Evolutionary conservation across 1,140 invertebrate species (phyloP).

Genomic region (Metopolophium dirhodum): DNA sequence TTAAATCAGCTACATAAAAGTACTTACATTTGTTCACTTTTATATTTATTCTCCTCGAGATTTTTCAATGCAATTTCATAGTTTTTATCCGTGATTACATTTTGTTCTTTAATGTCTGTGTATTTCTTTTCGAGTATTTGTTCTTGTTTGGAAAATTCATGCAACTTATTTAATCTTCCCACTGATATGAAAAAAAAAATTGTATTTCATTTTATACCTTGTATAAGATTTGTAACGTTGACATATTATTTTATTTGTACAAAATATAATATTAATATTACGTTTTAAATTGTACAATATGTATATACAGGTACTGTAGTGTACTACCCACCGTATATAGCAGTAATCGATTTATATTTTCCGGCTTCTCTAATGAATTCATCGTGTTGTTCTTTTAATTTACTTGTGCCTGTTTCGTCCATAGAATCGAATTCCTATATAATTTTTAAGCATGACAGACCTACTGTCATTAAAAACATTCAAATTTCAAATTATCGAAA

Average conservation of each 20-base stretch:
- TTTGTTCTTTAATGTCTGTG: neutral
- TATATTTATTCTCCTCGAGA: neutral
- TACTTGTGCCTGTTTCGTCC: neutral
- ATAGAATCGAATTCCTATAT: neutral
- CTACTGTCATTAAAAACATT: neutral
- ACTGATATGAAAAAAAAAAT: neutral
- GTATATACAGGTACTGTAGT: neutral
- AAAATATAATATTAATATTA: constrained; percentile 14
- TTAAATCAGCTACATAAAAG: neutral
- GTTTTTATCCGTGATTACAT: neutral
- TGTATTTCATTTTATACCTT: neutral
- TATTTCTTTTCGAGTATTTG: neutral
- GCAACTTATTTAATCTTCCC: constrained; percentile 24
- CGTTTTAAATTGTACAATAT: neutral
- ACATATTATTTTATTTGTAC: neutral
- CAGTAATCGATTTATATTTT: constrained; percentile 2
- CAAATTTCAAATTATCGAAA: neutral
- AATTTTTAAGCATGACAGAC: neutral
- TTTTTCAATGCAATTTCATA: neutral
- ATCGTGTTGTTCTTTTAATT: constrained; percentile 20
- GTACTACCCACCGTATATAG: constrained; percentile 6
- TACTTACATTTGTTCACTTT: neutral
- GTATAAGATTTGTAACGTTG: neutral
- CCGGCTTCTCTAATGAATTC: neutral
- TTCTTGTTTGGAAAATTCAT: constrained; percentile 20